phyloP scores from a whole-genome alignment of 2,113 vertebrate species.

The Leptodactylus fuscus region DNA sequence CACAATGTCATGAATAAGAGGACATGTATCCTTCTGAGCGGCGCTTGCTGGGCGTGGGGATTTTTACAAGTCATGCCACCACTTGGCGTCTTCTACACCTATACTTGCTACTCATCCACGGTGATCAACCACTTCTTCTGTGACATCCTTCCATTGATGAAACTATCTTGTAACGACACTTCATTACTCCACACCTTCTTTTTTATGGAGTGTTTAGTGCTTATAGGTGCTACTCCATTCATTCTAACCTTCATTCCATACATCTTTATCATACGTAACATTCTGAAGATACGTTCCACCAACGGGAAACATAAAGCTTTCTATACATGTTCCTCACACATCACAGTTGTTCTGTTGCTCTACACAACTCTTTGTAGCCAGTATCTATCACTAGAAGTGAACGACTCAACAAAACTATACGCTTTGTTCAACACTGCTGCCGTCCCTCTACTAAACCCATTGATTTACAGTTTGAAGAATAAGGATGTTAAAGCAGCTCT shows the following conservation, averaged over 20 bases:
- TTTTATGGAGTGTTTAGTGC: conserved; percentile 31
- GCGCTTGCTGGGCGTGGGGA: conserved; percentile 32
- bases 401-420: conserved; percentile 33
- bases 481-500: background rate
- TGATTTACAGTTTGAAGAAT: conserved; percentile 39
- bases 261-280: conserved; percentile 18
- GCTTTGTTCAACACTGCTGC: conserved; percentile 29
- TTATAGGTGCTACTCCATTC: conserved; percentile 35
- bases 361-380: conserved; percentile 62
- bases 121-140: conserved; percentile 64
- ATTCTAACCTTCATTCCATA: conserved; percentile 55
- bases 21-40: background rate
- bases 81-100: background rate
- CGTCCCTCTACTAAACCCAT: conserved; percentile 10
- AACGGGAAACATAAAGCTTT: conserved; percentile 59
- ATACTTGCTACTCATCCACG: conserved; percentile 58
- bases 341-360: conserved; percentile 55
- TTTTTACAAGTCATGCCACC: conserved; percentile 38
- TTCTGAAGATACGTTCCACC: conserved; percentile 57
- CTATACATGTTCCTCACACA: too few relatives aligned
- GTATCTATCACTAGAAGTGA: conserved; percentile 54
- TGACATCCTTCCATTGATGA: conserved; percentile 60
- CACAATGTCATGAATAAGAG: conserved; percentile 9
- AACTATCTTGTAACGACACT: conserved; percentile 59
- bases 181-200: conserved; percentile 38